Conservation (phyloP, 1,140 invertebrate genomes). For the Babylonia areolata region DNA sequence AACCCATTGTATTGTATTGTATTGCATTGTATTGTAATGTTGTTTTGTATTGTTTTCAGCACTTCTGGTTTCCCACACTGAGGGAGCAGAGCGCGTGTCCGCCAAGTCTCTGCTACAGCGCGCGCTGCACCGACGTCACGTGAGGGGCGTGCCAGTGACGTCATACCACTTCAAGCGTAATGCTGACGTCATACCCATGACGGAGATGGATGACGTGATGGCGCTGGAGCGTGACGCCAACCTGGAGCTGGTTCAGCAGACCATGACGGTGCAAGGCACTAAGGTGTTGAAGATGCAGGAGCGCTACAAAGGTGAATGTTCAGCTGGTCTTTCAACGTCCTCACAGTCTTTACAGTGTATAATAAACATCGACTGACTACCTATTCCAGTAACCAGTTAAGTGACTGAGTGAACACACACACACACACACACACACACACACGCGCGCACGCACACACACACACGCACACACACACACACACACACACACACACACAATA, state of each 20-base stretch:
- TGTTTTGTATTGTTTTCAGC: no score
- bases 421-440: slow-evolving; percentile 9
- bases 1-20: no score
- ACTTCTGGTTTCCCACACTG: no score
- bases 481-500: background rate
- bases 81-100: background rate
- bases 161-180: background rate
- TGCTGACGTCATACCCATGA: background rate
- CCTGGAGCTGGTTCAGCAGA: background rate
- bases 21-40: no score
- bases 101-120: background rate
- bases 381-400: no score
- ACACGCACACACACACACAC: slow-evolving; percentile 6
- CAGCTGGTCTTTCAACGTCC: background rate
- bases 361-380: no score
- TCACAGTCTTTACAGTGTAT: background rate
- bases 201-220: background rate
- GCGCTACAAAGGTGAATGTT: background rate
- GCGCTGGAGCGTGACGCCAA: background rate
- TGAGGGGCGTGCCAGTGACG: background rate
- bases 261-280: slow-evolving; percentile 2
- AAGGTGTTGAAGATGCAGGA: background rate
- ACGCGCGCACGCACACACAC: background rate
- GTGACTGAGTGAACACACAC: background rate
- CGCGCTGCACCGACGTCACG: background rate